These are phyloP conservation scores for Tribolium castaneum DNA, from an alignment of 1,140 invertebrate genomes.

Conservation along the genomic window DNA sequence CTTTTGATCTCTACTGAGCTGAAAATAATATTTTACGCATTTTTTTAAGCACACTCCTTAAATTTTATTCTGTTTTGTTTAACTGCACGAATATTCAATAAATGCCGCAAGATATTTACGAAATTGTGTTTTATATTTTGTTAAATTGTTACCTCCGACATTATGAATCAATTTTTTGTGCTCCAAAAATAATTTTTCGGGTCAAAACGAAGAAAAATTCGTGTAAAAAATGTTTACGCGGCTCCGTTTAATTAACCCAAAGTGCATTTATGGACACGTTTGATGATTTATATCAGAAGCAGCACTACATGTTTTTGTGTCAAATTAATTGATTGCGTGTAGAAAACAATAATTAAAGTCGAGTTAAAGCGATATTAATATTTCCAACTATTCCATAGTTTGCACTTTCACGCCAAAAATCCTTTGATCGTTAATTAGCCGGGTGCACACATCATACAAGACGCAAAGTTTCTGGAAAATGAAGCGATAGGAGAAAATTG, in stretches of 20 bases:
- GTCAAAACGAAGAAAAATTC: no score
- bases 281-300: neutral
- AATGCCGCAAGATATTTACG: no score
- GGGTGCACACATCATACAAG: neutral
- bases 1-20: no score
- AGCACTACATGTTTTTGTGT: neutral
- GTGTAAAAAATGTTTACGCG: no score
- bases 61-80: no score
- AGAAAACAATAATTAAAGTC: neutral
- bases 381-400: neutral
- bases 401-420: neutral
- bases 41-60: no score
- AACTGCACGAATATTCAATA: no score
- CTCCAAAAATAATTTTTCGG: no score
- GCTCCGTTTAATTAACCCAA: neutral
- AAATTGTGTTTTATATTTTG: no score
- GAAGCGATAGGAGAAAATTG: neutral
- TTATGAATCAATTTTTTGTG: no score
- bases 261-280: neutral
- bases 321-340: neutral
- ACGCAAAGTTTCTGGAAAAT: neutral
- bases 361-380: neutral
- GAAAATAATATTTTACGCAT: no score
- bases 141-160: no score
- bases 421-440: neutral